Base-by-base conservation (phyloP, 2,113 vertebrate genomes). In the Pavo muticus region DNA sequence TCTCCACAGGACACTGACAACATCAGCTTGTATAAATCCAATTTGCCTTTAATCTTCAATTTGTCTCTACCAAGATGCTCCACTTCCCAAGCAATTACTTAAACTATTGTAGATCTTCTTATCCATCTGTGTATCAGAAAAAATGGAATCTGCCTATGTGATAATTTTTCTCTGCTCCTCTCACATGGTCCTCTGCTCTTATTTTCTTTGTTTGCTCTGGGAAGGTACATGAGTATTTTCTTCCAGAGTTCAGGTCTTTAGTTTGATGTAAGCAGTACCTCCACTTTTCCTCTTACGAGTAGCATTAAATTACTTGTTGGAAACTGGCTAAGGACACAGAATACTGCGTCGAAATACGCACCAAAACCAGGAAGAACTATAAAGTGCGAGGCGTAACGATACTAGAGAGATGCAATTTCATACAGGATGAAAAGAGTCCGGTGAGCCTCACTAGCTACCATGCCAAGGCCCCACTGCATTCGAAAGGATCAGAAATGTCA, bases 341-440 rank as follows among this genome's bases (percentile, higher is more conserved):
- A 7, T 10, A 14, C 16, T 39, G 27, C 20, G 18, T 23, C 39
- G 70, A n/a, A 67, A 54, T 27, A 59, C 1, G 11, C 42, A 67
- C 8, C 16, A 67, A 54, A 54, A 14, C 24, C 76, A 88, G 52
- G 27, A 30, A 57, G 40, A 48, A 27, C 45, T 37, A 6, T 1
- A 6, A 69, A 70, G 0, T 24, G 24, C 39, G 56, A 14, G 14
- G 19, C 12, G 8, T 3, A 5, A 6, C 1, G 24, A 24, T 10
- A 8, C 35, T 40, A 29, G 13, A 25, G 35, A 23, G 19, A 0
- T 69, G 60, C 16, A 13, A 6, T 39, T 59, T 30, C 24, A 14
- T 29, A 44, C 50, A 56, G 42, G 39, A 30, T 24, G 42, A 5
- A 44, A 44, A 2, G 50, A 74, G 39, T 29, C 35, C 44, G 42